Base-by-base conservation (phyloP, 2,797 vertebrate genomes). In the Toxotes lorentzi region DNA sequence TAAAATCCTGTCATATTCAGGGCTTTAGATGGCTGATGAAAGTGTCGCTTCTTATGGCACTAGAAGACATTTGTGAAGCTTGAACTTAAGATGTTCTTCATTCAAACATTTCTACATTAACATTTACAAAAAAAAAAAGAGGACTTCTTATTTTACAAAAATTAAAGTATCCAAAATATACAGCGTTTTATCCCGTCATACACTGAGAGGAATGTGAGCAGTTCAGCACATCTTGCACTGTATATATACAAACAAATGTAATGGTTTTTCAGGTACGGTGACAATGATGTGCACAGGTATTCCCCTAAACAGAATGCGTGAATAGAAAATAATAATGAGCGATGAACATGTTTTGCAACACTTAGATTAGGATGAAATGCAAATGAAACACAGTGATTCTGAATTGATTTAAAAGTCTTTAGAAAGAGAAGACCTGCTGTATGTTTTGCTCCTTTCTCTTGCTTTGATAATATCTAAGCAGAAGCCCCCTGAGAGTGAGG, bases 171-270 rank as follows among this genome's bases (percentile, higher is more conserved):
- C 69, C 61, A 79, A 78, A 89, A 88, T 87, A 80, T 80, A 84
- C 81, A 83, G 63, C 35, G 43, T 78, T 89, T 70, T 78, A 54
- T 74, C 82, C 78, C 45, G 32, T 86, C 69, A 68, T 54, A 79
- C 40, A 70, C 54, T 56, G 73, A 82, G 64, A 88, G 83, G 84
- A 88, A 88, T 86, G 79, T 79, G 62, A 83, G 80, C 73, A 74
- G 77, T 68, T 80, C 62, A 71, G 59, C 63, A 66, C 69, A 48
- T 73, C 63, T 81, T 53, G 45, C 47, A 82, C 56, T 86, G 71
- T 76, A 14, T 53, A 32, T 72, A 74, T 66, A 91, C 71, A 90
- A 76, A 80, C 47, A 78, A 51, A 68, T 58, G 45, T 16, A 71
- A 35, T 38, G 30, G 12, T 53, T 54, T 60, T 13, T 70, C 65